A percentile compares a stretch with the other conserved stretches of the same genome.
These are phyloP conservation scores for Catalaphyllia jardinei DNA, from an alignment of 64 coral and sea anemone genomes.

Conservation along the genomic window DNA sequence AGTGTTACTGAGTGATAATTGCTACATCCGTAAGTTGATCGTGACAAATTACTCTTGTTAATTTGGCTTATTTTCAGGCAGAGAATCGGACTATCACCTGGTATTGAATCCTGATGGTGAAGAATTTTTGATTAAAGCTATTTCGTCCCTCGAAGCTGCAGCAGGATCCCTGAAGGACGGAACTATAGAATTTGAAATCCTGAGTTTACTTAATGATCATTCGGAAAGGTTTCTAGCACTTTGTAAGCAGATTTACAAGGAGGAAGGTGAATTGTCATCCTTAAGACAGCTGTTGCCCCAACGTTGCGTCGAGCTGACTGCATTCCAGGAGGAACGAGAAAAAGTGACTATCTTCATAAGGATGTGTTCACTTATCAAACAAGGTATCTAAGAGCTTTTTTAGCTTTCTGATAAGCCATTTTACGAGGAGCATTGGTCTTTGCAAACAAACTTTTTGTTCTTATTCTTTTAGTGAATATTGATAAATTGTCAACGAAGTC, in stretches of 20 bases:
- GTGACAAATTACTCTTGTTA: no score
- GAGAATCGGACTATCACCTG: conserved; percentile 9
- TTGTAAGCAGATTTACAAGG: not conserved
- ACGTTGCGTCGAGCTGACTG: not conserved
- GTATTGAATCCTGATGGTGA: conserved; percentile 23
- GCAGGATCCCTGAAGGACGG: conserved; percentile 25
- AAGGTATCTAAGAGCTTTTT: not conserved
- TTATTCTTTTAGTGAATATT: conserved; percentile 28
- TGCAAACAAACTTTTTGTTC: not conserved
- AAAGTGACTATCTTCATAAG: conserved; percentile 14
- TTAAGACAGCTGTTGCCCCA: not conserved
- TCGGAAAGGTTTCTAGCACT: conserved; percentile 20
- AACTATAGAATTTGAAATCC: conserved; percentile 22
- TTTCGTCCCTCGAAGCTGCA: conserved; percentile 37
- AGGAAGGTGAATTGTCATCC: not conserved
- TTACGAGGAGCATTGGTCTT: no score
- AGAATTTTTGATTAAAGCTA: conserved; percentile 35
- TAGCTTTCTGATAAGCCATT: not conserved
- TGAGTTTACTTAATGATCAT: conserved; percentile 19
- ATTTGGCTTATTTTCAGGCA: conserved; percentile 20
- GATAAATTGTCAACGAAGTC: not conserved
- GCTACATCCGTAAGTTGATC: not conserved
- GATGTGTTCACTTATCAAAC: conserved; percentile 16
- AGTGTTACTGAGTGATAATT: no score
- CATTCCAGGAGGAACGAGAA: not conserved